Evolutionary conservation across 2,888 invertebrate species (phyloP), one percentile per base, ranked within the genome.

Genomic region (Terebella lapidaria): DNA sequence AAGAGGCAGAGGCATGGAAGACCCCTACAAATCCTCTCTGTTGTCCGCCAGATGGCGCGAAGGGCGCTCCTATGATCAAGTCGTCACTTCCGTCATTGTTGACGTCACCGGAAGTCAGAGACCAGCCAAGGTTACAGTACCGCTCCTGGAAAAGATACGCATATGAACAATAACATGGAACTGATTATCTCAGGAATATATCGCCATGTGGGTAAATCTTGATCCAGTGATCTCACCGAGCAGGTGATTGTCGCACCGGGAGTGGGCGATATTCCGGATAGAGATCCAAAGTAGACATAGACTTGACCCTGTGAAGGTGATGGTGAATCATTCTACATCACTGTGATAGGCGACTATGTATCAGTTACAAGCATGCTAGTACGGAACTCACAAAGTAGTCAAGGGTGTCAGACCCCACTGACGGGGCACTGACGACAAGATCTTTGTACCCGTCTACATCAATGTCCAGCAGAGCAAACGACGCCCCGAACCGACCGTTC

Each of bases 401-500:
- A 1, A 69, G 56, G 22, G 55, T 30, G 2, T 66, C 64, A 26
- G 70, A 65, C 3, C 68, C 68, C 20, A 62, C 62, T 54, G 68
- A 69, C 2, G 77, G 76, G 20, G 74, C 72, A 10, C 77, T 74
- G 18, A 77, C 67, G 22, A 70, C 77, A n/a, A 78, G 61, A 61
- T 78, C 78, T 29, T 69, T 63, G 20, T 66, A 58, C 3, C 78
- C 76, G 68, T 78, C 78, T 22, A 70, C 62, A 60, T 78, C 77
- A 24, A 77, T 63, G 59, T 78, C 77, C 28, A 75, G 30, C 3
- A 75, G 67, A n/a, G 72, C 71, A 28, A 77, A 53, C 1, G 74
- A 70, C 18, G 68, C 57, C 2, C 78, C 78, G 67, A 77, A 76
- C 55, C 73, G 61, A 1, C 71, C 68, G 52, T 72, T 71, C 3